Conservation (phyloP, 2,888 invertebrate species). For the Torymus aiolomorphi region DNA sequence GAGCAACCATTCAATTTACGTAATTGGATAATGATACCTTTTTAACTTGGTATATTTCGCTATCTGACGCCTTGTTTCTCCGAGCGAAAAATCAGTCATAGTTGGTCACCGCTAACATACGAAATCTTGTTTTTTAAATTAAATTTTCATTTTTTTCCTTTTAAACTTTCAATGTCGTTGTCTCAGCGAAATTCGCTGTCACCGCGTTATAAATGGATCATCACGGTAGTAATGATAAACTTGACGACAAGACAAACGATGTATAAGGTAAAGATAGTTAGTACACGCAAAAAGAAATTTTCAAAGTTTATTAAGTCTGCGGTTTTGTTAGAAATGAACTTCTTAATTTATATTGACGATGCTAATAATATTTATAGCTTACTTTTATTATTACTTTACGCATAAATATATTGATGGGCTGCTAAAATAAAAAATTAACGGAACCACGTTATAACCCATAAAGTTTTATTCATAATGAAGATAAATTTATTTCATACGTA, state of each 20-base stretch:
- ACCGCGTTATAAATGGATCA: conserved; percentile 32
- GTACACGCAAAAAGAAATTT: conserved; percentile 12
- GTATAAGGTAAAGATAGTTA: conserved; percentile 15
- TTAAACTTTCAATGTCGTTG: conserved; percentile 5
- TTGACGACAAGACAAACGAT: conserved; percentile 32
- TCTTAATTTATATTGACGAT: not conserved
- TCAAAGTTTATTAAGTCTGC: not conserved
- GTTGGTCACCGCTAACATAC: not conserved
- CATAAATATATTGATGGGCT: no score
- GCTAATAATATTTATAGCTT: no score
- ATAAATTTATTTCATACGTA: no score
- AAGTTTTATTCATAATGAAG: no score
- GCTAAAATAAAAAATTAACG: no score
- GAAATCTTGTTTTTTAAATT: conserved; percentile 8
- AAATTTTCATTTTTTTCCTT: not conserved
- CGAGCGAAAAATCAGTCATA: not conserved
- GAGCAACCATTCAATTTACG: not conserved
- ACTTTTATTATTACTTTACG: no score
- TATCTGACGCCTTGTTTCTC: not conserved
- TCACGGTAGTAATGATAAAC: conserved; percentile 33
- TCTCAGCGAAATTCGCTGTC: conserved; percentile 17
- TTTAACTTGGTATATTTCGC: not conserved
- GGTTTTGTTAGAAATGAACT: not conserved
- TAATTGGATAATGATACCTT: conserved; percentile 2
- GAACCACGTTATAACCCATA: no score